Base-by-base conservation (phyloP, 2,888 invertebrate genomes). In the Lasioglossum calceatum region DNA sequence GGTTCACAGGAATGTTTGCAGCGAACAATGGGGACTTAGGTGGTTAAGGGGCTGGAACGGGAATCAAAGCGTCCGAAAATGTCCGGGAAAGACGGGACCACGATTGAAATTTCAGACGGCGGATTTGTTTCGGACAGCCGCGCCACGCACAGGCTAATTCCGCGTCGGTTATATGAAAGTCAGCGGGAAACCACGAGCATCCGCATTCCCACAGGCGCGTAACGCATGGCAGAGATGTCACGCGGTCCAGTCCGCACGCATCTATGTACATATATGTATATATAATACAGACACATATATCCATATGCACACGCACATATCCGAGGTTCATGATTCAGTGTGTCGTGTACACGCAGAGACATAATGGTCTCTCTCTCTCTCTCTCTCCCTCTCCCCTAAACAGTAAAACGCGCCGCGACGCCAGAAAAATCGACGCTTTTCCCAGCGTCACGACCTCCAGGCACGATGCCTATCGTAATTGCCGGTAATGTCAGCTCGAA, bases 121-220 rank as follows among this genome's bases (percentile, higher is more conserved):
- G 75, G 83, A 47, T 88, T 89, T 85, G 89, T 89, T 89, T 89
- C 82, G 88, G 86, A 85, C 88, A 89, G 84, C 81, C 83, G 82
- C 77, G 42, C 85, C 82, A 78, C 89, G 86, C 81, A 78, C 89
- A 77, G 82, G 80, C 83, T 87, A 88, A 90, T 90, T 90, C 89
- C 88, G 82, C 83, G 81, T 87, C 78, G 86, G 84, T 90, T 88
- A 84, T 90, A 88, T 84, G 87, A 89, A 90, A 89, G 90, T 86
- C 89, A 90, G 88, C 89, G 90, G 89, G 85, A 89, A 90, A 90
- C 86, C 88, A 84, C 88, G 85, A 86, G 89, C 88, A 86, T 90
- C 85, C 88, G 87, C 88, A 90, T 90, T 90, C 88, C 89, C 87
- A 86, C 89, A 89, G 85, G 84, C 88, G 81, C 81, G 83, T 86